Evolutionary conservation across 2,888 invertebrate species (phyloP).

Genomic region (Antheraea assamensis): DNA sequence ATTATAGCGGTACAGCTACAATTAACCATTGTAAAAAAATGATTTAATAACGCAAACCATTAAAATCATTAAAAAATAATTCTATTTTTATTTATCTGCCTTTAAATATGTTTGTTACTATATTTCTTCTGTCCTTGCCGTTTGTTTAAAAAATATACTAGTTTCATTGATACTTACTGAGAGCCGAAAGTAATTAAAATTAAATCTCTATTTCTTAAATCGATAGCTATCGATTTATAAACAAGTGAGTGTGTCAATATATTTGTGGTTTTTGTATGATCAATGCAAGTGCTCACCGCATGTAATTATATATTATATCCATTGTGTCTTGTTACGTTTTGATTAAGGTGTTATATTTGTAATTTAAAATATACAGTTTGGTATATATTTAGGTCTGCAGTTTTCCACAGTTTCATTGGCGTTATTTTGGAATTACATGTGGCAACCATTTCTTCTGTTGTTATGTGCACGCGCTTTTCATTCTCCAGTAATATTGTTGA

Average conservation of each 20-base stretch:
- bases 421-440: no score
- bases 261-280: slow-evolving; percentile 9
- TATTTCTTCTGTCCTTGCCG: neutral
- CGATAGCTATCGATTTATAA: neutral
- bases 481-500: no score
- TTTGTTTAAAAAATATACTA: neutral
- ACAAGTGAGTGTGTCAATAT: neutral
- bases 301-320: neutral
- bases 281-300: neutral
- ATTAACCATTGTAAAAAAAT: no score
- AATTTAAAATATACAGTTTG: neutral
- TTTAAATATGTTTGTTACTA: no score
- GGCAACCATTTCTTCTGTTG: no score
- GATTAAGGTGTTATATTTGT: neutral
- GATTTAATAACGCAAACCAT: no score
- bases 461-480: no score
- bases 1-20: no score
- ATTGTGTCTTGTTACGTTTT: slow-evolving; percentile 9
- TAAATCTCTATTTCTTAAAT: neutral
- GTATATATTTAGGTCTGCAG: neutral
- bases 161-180: neutral
- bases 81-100: no score
- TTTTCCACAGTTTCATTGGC: no score
- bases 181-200: neutral
- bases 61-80: no score